phyloP scores from a whole-genome alignment of 2,113 vertebrate species.

The Athene cunicularia region DNA sequence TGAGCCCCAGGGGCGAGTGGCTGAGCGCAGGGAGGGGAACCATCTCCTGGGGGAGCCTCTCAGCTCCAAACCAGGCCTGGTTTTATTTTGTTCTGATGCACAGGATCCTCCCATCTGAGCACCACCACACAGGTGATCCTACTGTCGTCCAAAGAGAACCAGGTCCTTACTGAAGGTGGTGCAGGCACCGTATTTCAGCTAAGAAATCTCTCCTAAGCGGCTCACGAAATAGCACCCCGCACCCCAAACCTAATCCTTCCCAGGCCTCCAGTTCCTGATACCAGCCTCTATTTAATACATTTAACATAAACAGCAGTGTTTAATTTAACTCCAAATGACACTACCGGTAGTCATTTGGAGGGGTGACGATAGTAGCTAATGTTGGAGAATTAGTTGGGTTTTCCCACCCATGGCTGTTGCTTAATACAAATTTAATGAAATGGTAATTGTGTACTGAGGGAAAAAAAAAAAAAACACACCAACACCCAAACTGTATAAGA shows the following conservation, averaged over 20 bases:
- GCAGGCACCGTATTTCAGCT: neutral
- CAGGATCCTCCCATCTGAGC: neutral
- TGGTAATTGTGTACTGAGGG: neutral
- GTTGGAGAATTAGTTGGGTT: neutral
- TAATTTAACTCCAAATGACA: neutral
- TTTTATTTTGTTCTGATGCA: neutral
- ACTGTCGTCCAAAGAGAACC: neutral
- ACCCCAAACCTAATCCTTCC: neutral
- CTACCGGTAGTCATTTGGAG: neutral
- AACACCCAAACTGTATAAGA: neutral
- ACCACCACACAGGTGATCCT: neutral
- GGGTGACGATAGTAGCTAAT: neutral
- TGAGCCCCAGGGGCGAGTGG: neutral
- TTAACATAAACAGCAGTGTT: neutral
- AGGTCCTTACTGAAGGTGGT: neutral
- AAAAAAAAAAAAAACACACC: neutral
- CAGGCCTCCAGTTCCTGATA: neutral
- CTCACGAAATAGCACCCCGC: neutral
- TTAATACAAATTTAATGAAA: conserved; percentile 38
- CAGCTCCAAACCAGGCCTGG: neutral
- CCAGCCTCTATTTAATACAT: neutral
- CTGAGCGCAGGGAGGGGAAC: neutral
- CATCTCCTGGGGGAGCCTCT: neutral
- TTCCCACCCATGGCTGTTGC: neutral
- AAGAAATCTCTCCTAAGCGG: neutral